Evolutionary conservation across 2,113 vertebrate species (phyloP), one percentile per base, ranked within the genome.

Genomic region (Xenopus borealis): DNA sequence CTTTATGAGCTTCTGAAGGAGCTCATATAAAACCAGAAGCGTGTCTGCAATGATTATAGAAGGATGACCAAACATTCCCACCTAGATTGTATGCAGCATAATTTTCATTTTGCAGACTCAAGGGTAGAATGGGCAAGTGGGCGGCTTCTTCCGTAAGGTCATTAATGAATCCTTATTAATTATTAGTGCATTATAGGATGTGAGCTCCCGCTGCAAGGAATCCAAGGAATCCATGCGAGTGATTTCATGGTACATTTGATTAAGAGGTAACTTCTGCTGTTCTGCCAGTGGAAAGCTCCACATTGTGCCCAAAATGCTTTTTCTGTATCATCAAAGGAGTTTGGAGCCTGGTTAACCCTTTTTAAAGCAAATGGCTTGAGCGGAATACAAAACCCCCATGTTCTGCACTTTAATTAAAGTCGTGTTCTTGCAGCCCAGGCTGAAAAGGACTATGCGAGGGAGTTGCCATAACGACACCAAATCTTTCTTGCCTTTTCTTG

Each of bases 391-490:
- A 83, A 69, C 85, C 88, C 77, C 88, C 83, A 87, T 85, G 78
- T 83, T 80, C 82, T 89, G 87, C 81, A 79, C 89, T 85, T 89
- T 81, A 83, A 85, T 78, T 84, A 88, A 92, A 83, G 88, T 82
- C 79, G 82, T 83, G 88, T 88, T 86, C 78, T 80, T 71, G 84
- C 85, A 78, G 82, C 85, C 88, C 80, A 27, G 81, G 82, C 79
- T 92, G 90, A 91, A 92, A 91, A 83, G 87, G 88, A 83, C 87
- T 89, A 82, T 80, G 86, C 88, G 89, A 88, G 86, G 88, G 88
- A 86, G 78, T 93, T 92, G 88, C 91, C 88, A 93, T 92, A 91
- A 92, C 90, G 69, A 93, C 90, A 84, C 87, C 83, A 92, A 91
- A 88, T 90, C 90, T 92, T 86, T 85, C 86, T 80, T 52, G 81